Evolutionary conservation across 2,888 invertebrate genomes (phyloP).

Genomic region (Drosophila histrio): DNA sequence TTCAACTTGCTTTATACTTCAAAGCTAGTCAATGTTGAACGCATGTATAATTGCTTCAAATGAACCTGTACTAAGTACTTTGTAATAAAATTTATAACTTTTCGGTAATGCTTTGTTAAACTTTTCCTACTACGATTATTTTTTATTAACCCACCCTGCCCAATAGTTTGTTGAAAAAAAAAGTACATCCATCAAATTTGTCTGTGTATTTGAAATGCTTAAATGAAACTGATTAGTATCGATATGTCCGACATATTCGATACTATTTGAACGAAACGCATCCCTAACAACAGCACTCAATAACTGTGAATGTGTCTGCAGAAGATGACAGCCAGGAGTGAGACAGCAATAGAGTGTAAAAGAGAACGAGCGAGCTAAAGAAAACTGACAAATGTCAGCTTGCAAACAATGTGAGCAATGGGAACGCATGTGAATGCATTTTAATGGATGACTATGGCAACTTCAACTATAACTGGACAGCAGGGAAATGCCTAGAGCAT

Average conservation of each 20-base stretch:
- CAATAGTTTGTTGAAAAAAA: too few relatives aligned
- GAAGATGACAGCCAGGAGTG: not conserved
- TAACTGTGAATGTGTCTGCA: not conserved
- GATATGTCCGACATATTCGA: not conserved
- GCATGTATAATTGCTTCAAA: too few relatives aligned
- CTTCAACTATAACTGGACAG: constrained; percentile 9
- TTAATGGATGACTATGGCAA: constrained; percentile 47
- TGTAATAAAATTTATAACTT: too few relatives aligned
- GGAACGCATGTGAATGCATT: constrained; percentile 59
- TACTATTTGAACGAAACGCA: not conserved
- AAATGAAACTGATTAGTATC: too few relatives aligned
- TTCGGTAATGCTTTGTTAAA: too few relatives aligned
- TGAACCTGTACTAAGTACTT: too few relatives aligned
- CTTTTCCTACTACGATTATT: too few relatives aligned
- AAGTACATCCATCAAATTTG: too few relatives aligned
- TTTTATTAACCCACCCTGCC: too few relatives aligned
- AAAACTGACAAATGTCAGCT: constrained; percentile 23
- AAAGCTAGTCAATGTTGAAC: too few relatives aligned
- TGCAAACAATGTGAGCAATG: constrained; percentile 46
- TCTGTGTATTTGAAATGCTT: too few relatives aligned
- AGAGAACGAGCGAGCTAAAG: not conserved
- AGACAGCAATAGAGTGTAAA: not conserved
- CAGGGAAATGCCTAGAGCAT: not conserved
- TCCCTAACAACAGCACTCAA: not conserved
- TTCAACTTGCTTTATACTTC: too few relatives aligned